Percentiles rank a stretch among this genome's conserved stretches.
phyloP scores from a whole-genome alignment of 2,113 vertebrate genomes.

The Ammospiza caudacuta region DNA sequence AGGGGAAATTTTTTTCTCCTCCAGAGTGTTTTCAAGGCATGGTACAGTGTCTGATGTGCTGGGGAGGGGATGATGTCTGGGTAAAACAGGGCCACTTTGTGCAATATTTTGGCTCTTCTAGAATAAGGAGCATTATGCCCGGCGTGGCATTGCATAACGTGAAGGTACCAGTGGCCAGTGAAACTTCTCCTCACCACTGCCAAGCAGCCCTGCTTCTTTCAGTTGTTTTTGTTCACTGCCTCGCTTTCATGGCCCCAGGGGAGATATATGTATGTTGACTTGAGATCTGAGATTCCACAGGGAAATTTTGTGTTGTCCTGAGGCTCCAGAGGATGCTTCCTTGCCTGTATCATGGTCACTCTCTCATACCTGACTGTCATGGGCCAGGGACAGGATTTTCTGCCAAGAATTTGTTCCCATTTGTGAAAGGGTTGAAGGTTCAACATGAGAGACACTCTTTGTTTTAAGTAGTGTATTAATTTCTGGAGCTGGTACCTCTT shows the following conservation, averaged over 20 bases:
- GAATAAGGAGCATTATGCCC: slow-evolving; percentile 46
- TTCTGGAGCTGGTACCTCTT: background rate
- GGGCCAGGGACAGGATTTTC: background rate
- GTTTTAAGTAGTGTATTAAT: background rate
- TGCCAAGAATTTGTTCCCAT: background rate
- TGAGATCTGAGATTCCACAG: background rate
- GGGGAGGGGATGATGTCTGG: background rate
- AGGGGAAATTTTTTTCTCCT: slow-evolving; percentile 27
- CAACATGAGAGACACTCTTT: background rate
- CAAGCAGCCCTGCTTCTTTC: slow-evolving; percentile 7
- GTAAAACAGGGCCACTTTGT: slow-evolving; percentile 42
- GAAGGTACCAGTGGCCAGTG: background rate
- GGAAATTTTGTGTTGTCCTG: accelerated
- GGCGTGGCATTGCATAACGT: background rate
- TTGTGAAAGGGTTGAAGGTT: background rate
- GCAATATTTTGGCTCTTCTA: slow-evolving; percentile 42
- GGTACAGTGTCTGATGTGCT: background rate
- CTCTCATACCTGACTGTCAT: background rate
- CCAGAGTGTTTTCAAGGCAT: slow-evolving; percentile 7
- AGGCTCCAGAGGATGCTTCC: accelerated
- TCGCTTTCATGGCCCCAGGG: background rate
- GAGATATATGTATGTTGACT: background rate
- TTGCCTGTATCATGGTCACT: background rate
- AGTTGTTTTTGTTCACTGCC: slow-evolving; percentile 29
- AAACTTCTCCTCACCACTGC: background rate